These are phyloP conservation scores for Metalampra italica DNA, from an alignment of 2,888 invertebrate species.

Conservation along the genomic window DNA sequence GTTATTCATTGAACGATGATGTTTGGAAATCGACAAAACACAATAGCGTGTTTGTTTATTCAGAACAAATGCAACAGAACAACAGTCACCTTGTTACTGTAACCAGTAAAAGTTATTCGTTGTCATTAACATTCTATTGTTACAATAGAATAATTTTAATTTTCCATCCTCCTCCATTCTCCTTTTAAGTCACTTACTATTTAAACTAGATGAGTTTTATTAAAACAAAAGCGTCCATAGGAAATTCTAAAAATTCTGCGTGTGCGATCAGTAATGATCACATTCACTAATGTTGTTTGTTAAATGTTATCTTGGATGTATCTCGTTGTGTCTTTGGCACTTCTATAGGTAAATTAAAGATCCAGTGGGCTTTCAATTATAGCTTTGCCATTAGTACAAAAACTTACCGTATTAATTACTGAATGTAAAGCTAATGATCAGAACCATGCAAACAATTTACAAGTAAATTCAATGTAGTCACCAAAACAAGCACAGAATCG, in stretches of 20 bases:
- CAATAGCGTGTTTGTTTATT: conserved; percentile 24
- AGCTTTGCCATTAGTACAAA: neutral
- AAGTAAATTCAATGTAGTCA: conserved; percentile 27
- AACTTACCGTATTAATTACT: conserved; percentile 8
- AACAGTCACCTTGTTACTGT: conserved; percentile 1
- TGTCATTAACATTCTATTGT: conserved; percentile 1
- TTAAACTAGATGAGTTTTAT: no score
- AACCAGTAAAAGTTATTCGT: neutral
- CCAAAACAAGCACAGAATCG: conserved; percentile 27
- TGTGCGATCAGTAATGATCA: no score
- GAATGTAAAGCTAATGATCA: conserved; percentile 24
- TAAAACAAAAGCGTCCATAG: no score
- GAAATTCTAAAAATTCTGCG: no score
- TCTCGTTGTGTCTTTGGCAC: no score
- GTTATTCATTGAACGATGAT: conserved; percentile 20
- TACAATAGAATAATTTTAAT: no score
- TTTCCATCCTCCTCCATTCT: no score
- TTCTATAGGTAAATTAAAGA: neutral
- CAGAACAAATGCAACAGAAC: conserved; percentile 10
- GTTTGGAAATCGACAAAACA: conserved; percentile 20
- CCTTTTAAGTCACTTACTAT: no score
- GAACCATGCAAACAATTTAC: conserved; percentile 23
- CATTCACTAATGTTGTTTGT: no score
- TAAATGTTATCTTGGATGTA: no score
- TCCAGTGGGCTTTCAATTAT: neutral